Evolutionary conservation across 2,888 invertebrate species (phyloP).

Genomic region (Hoplodrina blanda): DNA sequence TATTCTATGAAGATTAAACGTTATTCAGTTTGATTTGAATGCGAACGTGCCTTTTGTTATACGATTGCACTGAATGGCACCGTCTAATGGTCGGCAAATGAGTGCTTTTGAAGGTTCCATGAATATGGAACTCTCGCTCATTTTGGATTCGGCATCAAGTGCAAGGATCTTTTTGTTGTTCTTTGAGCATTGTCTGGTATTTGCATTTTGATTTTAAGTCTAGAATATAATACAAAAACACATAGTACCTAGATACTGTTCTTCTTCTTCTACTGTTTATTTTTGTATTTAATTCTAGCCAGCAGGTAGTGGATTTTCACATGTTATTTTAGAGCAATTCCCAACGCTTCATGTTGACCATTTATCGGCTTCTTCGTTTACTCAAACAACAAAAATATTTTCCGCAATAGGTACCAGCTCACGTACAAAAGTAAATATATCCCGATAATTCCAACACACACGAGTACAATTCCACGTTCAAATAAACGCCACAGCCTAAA

Average conservation of each 20-base stretch:
- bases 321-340: no score
- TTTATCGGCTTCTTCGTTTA: neutral
- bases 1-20: slow-evolving; percentile 70
- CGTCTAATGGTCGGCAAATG: slow-evolving; percentile 65
- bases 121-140: slow-evolving; percentile 56
- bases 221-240: neutral
- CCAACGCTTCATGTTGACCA: no score
- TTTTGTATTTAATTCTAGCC: no score
- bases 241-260: no score
- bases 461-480: slow-evolving; percentile 14
- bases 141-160: slow-evolving; percentile 45
- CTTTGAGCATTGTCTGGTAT: slow-evolving; percentile 14
- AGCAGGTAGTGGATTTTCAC: no score
- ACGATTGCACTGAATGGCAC: slow-evolving; percentile 60
- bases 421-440: neutral
- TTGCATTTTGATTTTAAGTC: neutral
- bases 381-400: neutral
- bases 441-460: neutral
- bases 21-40: slow-evolving; percentile 65
- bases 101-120: slow-evolving; percentile 54
- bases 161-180: slow-evolving; percentile 35
- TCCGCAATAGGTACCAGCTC: neutral
- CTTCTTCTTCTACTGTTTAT: no score
- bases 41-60: slow-evolving; percentile 63
- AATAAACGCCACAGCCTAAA: slow-evolving; percentile 28